A percentile compares a stretch with the other conserved stretches of the same genome.
Evolutionary conservation across 2,797 vertebrate species (phyloP).

Genomic region (Notolepis coatsorum): DNA sequence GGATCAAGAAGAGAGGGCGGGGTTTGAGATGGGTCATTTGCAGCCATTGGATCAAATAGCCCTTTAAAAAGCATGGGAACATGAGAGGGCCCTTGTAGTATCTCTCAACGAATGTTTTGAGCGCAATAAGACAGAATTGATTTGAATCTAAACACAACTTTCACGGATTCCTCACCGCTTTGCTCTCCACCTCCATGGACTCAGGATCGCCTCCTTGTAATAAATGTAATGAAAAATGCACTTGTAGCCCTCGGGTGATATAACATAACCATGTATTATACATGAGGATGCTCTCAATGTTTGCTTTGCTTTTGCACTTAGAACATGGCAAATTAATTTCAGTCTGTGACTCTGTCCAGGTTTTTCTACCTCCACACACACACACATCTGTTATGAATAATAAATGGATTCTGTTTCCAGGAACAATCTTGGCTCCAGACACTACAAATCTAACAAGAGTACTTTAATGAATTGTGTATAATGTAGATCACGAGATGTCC

Average conservation of each 20-base stretch:
- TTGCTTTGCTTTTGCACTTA: constrained; percentile 16
- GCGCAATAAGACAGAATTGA: constrained; percentile 3
- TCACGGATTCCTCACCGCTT: constrained; percentile 47
- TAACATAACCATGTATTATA: constrained; percentile 39
- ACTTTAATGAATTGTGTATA: constrained; percentile 11
- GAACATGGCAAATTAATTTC: constrained; percentile 27
- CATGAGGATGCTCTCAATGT: neutral
- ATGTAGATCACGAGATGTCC: neutral
- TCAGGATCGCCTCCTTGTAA: constrained; percentile 57
- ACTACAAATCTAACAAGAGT: constrained; percentile 11
- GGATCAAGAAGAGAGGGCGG: too few relatives aligned
- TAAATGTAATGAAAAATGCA: constrained; percentile 60
- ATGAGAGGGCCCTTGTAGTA: neutral
- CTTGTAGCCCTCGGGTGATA: constrained; percentile 21
- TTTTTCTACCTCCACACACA: constrained; percentile 6
- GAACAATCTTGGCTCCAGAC: constrained; percentile 19
- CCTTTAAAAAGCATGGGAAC: constrained; percentile 49
- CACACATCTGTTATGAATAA: constrained; percentile 29
- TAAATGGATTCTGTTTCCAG: constrained; percentile 34
- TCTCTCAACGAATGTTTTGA: constrained; percentile 18
- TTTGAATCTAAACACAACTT: constrained; percentile 33
- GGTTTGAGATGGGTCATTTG: too few relatives aligned
- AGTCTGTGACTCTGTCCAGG: constrained; percentile 1
- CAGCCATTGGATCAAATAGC: constrained; percentile 35
- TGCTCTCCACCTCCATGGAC: constrained; percentile 54